These are phyloP conservation scores for Tipula vernalis DNA, from an alignment of 2,888 invertebrate genomes.

Conservation along the genomic window DNA sequence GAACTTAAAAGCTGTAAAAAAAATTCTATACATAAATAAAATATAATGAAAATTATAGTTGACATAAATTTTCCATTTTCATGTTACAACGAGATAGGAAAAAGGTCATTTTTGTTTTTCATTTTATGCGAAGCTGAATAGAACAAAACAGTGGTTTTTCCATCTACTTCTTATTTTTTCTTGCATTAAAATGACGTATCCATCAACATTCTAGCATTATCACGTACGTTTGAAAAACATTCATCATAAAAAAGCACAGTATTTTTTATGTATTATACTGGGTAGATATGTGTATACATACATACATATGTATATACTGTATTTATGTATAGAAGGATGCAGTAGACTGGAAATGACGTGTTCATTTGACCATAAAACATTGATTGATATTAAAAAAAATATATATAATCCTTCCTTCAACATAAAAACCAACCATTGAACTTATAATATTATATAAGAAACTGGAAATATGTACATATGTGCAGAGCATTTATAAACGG, in stretches of 20 bases:
- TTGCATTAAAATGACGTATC: not conserved
- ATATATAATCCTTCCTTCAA: not conserved
- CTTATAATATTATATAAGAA: not conserved
- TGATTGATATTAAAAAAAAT: constrained; percentile 8
- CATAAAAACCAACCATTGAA: not conserved
- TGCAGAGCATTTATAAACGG: too few species aligned
- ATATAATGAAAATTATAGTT: not conserved
- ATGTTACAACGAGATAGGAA: not conserved
- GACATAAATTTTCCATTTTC: not conserved
- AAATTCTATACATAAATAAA: not conserved
- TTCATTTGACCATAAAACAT: constrained; percentile 11
- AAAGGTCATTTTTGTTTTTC: not conserved
- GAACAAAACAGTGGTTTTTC: not conserved
- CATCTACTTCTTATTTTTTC: not conserved
- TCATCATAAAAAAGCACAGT: not conserved
- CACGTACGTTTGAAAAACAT: not conserved
- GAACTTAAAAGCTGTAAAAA: not conserved
- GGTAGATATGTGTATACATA: not conserved
- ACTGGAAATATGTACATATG: not conserved
- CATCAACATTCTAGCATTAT: not conserved
- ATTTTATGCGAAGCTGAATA: not conserved
- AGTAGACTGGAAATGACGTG: constrained; percentile 11
- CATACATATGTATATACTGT: not conserved
- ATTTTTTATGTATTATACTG: not conserved
- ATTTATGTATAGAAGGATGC: not conserved